Conservation (phyloP, 1,140 invertebrate genomes). For the Cataglyphis hispanica region DNA sequence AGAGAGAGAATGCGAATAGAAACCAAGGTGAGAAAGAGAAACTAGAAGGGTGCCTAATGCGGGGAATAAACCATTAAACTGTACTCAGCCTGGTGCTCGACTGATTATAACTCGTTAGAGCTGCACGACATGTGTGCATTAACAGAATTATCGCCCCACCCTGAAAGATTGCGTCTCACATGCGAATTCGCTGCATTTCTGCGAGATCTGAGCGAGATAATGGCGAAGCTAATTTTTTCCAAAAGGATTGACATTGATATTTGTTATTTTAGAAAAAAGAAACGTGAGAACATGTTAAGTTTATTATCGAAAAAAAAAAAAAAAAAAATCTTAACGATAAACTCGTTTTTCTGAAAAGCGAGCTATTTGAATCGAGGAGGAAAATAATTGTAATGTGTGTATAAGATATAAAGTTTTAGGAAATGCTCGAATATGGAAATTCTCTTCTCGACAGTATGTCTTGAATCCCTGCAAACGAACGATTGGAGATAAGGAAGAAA, state of each 20-base stretch:
- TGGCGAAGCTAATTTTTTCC: not conserved
- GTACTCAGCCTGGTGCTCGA: slow-evolving; percentile 75
- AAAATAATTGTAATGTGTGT: not conserved
- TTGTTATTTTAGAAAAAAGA: not conserved
- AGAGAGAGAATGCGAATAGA: slow-evolving; percentile 14
- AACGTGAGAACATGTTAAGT: not conserved
- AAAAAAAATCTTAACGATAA: not conserved
- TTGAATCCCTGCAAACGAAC: not conserved
- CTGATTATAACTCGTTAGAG: slow-evolving; percentile 82
- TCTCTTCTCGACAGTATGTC: not conserved
- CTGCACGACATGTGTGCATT: slow-evolving; percentile 78
- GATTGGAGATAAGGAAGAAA: not conserved
- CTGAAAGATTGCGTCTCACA: slow-evolving; percentile 48
- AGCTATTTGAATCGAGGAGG: not conserved
- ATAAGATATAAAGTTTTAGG: not conserved
- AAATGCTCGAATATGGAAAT: not conserved
- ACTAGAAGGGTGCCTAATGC: slow-evolving; percentile 56
- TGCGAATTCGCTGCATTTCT: slow-evolving; percentile 4
- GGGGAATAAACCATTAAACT: slow-evolving; percentile 80
- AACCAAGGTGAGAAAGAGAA: slow-evolving; percentile 52
- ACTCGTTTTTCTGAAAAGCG: not conserved
- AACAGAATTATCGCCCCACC: slow-evolving; percentile 74
- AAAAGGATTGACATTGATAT: not conserved
- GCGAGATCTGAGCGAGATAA: not conserved
- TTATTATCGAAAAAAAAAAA: not conserved